A percentile compares a stretch with the other conserved stretches of the same genome.
These are phyloP conservation scores for Cephus sareptanus DNA, from an alignment of 2,888 invertebrate genomes.

Conservation along the genomic window DNA sequence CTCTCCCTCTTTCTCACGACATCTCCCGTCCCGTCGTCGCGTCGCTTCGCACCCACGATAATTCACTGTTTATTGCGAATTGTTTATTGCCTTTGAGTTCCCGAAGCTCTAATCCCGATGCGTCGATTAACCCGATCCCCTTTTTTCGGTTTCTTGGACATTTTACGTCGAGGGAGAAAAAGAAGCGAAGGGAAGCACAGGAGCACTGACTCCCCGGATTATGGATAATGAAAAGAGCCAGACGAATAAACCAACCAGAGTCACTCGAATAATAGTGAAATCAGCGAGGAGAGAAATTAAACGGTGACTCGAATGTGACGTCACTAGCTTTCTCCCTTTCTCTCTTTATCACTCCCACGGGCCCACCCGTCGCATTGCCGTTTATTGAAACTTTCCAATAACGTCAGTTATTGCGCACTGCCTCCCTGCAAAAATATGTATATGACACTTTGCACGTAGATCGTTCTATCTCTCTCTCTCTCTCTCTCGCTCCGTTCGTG, in stretches of 20 bases:
- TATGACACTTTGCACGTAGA: too few relatives aligned
- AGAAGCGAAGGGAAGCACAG: neutral
- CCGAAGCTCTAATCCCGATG: neutral
- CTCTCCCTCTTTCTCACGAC: neutral
- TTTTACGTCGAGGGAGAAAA: neutral
- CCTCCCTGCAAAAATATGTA: neutral
- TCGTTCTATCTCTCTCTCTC: too few relatives aligned
- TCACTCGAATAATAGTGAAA: neutral
- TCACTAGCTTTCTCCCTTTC: neutral
- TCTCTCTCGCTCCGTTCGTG: too few relatives aligned
- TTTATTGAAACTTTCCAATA: neutral
- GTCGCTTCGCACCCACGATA: constrained; percentile 4
- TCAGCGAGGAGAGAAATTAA: neutral
- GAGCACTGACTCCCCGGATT: neutral
- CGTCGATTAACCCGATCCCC: neutral
- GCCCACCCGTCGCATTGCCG: neutral
- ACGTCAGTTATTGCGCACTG: neutral
- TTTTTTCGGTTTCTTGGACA: neutral
- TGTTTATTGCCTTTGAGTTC: neutral
- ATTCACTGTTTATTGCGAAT: constrained; percentile 17
- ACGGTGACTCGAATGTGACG: neutral
- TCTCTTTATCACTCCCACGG: neutral
- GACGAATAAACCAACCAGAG: neutral
- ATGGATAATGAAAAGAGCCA: neutral
- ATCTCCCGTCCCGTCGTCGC: neutral